Conservation (phyloP, 2,888 invertebrate species). For the Aradus depressus region DNA sequence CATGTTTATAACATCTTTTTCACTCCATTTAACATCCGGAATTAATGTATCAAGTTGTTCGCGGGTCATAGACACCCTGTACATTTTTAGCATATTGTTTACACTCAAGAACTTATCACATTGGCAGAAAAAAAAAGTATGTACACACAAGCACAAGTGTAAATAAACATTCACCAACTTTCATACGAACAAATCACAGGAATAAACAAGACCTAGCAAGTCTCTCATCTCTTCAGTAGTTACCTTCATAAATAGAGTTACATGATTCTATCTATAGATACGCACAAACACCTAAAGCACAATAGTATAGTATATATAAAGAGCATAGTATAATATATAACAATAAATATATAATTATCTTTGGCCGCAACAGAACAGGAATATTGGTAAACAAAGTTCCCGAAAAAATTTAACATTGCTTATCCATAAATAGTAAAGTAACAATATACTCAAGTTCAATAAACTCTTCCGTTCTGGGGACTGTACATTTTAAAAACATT, state of each 20-base stretch:
- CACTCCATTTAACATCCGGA: too few species aligned
- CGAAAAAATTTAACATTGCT: constrained; percentile 9
- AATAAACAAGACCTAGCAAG: constrained; percentile 9
- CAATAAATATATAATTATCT: constrained; percentile 24
- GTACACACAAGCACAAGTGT: constrained; percentile 9
- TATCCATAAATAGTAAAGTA: background rate
- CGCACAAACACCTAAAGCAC: constrained; percentile 1
- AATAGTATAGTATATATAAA: constrained; percentile 2
- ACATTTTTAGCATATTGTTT: background rate
- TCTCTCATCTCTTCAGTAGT: constrained; percentile 4
- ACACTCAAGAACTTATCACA: background rate
- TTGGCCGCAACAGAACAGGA: constrained; percentile 26
- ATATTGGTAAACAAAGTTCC: constrained; percentile 16
- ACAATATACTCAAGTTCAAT: constrained; percentile 7
- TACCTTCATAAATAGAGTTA: background rate
- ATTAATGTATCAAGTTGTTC: too few species aligned
- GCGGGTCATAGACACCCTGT: background rate
- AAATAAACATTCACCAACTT: background rate
- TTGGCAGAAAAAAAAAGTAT: constrained; percentile 2
- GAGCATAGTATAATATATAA: constrained; percentile 7
- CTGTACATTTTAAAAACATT: background rate
- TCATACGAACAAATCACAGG: constrained; percentile 14
- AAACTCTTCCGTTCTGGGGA: constrained; percentile 13
- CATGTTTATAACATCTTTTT: too few species aligned
- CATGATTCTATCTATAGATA: constrained; percentile 1